Base-by-base conservation (phyloP, 2,888 invertebrate species). In the Xestoiulus laeticollis region DNA sequence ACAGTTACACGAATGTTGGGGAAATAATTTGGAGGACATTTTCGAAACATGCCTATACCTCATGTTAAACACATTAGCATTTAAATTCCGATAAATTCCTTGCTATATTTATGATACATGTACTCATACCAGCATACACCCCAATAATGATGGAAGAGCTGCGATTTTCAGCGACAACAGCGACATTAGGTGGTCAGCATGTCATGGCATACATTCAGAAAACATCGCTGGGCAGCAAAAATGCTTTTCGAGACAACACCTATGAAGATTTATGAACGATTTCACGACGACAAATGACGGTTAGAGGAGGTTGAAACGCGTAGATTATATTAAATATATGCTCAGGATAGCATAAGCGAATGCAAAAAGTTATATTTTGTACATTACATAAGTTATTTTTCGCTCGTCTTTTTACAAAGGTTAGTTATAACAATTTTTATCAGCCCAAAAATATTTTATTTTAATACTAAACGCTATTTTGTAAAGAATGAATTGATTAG, bases 101-200 rank as follows among this genome's bases (percentile, higher is more conserved):
- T 22, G 38, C 8, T n/a, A 43, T 14, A 33, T 38, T 32, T 38
- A 85, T 85, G 22, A 85, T 85, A 85, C 44, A 38, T 22, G 44
- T 38, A 38, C 22, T 43, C 85, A 43, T 44, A 38, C 19, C 38
- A 85, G 43, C 38, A 85, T 85, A 38, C 85, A 85, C 30, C 78
- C 78, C 78, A 78, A 30, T 78, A 78, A 44, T 85, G 85, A 85
- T 85, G 85, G 85, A 85, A 85, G 85, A 38, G 85, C 85, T 85
- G 85, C 85, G 85, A 85, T 85, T 85, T 85, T 85, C 44, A 78
- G 30, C 85, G 85, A 85, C 85, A 85, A 85, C 85, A 85, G 85
- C 85, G 85, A 85, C 85, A 43, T 85, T 44, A 85, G 85, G 85
- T 43, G 85, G 85, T 85, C 85, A 44, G 85, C 85, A 85, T 38